Conservation (phyloP, 2,888 invertebrate species). For the Perdita meconis region DNA sequence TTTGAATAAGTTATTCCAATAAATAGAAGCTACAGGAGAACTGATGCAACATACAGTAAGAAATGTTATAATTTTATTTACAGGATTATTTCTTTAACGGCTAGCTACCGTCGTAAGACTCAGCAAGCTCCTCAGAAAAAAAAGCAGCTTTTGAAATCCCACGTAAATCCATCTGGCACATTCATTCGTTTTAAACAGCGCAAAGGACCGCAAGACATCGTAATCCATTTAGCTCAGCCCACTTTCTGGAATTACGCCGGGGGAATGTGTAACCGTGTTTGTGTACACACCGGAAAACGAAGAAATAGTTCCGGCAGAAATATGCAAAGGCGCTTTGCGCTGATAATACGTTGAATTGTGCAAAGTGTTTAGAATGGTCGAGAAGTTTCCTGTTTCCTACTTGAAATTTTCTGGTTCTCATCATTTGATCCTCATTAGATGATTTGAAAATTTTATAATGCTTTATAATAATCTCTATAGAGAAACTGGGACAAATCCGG, state of each 20-base stretch:
- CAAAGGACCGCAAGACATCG: conserved; percentile 62
- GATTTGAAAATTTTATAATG: too few species aligned
- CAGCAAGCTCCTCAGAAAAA: conserved; percentile 29
- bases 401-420: not conserved
- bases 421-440: not conserved
- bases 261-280: conserved; percentile 41
- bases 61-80: conserved; percentile 26
- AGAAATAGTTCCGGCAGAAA: conserved; percentile 13
- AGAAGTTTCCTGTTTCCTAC: not conserved
- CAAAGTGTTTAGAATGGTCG: not conserved
- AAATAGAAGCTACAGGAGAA: too few species aligned
- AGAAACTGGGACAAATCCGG: too few species aligned
- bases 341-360: conserved; percentile 10
- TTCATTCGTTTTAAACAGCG: conserved; percentile 68
- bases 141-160: conserved; percentile 56
- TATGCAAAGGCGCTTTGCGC: conserved; percentile 9
- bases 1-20: too few species aligned
- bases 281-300: conserved; percentile 45
- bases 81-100: conserved; percentile 36
- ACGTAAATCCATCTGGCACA: conserved; percentile 65
- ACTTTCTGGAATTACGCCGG: conserved; percentile 63
- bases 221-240: conserved; percentile 68
- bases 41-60: not conserved
- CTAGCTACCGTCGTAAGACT: not conserved
- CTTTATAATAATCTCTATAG: too few species aligned